These are phyloP conservation scores for Heliconius congener DNA, from an alignment of 1,140 invertebrate genomes.

Conservation along the genomic window DNA sequence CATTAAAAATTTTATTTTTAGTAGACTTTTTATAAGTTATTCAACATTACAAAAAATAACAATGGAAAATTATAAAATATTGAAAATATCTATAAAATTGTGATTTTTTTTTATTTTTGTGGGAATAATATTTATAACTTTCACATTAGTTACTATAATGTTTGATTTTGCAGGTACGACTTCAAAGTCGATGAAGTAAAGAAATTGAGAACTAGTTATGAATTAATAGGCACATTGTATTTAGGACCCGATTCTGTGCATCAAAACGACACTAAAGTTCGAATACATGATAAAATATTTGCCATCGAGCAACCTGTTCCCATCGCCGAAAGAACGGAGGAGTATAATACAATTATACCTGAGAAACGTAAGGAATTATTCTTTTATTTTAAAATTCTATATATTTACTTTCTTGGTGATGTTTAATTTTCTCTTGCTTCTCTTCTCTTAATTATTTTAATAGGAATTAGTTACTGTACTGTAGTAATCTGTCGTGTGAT, in stretches of 20 bases:
- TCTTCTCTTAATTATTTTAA: too few species aligned
- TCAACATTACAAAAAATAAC: too few species aligned
- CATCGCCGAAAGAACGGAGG: conserved; percentile 57
- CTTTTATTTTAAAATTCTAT: background rate
- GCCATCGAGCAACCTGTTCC: conserved; percentile 82
- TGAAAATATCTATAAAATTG: too few species aligned
- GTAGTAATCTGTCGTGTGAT: too few species aligned
- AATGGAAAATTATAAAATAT: too few species aligned
- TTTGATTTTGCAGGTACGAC: conserved; percentile 77
- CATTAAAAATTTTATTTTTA: too few species aligned
- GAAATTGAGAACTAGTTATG: conserved; percentile 56
- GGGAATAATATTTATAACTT: too few species aligned
- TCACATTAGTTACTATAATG: too few species aligned
- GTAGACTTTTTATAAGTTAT: too few species aligned
- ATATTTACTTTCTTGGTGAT: background rate
- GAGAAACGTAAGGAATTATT: conserved; percentile 55
- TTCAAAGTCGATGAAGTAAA: conserved; percentile 77
- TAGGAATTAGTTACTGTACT: too few species aligned
- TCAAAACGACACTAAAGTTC: conserved; percentile 82
- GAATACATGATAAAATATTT: conserved; percentile 84
- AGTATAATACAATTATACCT: conserved; percentile 61
- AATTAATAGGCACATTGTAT: conserved; percentile 75
- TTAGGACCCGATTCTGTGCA: conserved; percentile 71
- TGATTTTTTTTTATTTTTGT: too few species aligned
- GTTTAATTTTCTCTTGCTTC: too few species aligned